phyloP scores from a whole-genome alignment of 2,113 vertebrate species.

The Ctenodactylus gundi region DNA sequence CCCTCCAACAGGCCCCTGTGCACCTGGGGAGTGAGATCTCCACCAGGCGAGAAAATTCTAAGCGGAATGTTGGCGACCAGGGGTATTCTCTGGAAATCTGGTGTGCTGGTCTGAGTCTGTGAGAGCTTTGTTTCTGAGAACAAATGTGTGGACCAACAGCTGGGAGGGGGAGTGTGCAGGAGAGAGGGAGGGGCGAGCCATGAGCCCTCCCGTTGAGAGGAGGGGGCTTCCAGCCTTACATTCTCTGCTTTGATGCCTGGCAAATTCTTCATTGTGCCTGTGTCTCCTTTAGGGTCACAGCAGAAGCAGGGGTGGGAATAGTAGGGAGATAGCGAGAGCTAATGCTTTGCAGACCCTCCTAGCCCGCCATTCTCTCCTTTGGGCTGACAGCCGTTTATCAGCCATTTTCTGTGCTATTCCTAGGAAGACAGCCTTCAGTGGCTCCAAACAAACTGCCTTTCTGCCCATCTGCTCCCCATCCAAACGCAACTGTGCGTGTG shows the following conservation, averaged over 20 bases:
- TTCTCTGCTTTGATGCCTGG: slow-evolving; percentile 44
- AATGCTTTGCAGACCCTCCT: background rate
- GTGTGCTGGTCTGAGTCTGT: background rate
- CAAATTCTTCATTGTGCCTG: slow-evolving; percentile 59
- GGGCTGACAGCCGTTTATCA: slow-evolving; percentile 4
- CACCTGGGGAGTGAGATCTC: background rate
- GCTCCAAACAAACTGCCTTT: slow-evolving; percentile 33
- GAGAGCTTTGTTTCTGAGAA: slow-evolving; percentile 65
- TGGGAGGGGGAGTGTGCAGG: slow-evolving; percentile 33
- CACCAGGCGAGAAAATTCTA: background rate
- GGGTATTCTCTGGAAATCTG: background rate
- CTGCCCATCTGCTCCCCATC: slow-evolving; percentile 41
- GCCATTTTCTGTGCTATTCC: background rate
- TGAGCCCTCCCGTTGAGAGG: slow-evolving; percentile 62
- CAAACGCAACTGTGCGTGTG: slow-evolving; percentile 40
- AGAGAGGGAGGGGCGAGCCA: slow-evolving; percentile 33
- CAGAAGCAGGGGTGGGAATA: slow-evolving; percentile 28
- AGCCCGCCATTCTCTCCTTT: background rate
- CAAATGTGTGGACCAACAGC: slow-evolving; percentile 58
- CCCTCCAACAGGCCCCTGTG: background rate
- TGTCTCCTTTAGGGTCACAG: slow-evolving; percentile 52
- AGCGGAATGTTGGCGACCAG: background rate
- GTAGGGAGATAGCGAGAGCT: background rate
- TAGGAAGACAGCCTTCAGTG: slow-evolving; percentile 52
- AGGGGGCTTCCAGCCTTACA: slow-evolving; percentile 66